A percentile compares a stretch with the other conserved stretches of the same genome.
Evolutionary conservation across 2,888 invertebrate species (phyloP).

Genomic region (Cephus nigrinus): DNA sequence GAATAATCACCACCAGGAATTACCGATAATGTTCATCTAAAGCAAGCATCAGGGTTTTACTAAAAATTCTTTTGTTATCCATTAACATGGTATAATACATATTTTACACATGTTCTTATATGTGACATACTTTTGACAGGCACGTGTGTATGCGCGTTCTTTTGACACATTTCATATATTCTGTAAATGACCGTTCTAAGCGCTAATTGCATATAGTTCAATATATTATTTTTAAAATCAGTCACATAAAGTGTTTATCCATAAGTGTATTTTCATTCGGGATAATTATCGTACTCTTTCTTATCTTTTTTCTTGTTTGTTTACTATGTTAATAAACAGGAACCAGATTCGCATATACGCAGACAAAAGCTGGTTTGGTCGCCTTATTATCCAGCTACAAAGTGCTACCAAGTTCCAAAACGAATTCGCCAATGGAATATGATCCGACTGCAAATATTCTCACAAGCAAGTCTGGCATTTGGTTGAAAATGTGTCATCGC

Average conservation of each 20-base stretch:
- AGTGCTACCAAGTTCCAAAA: conserved; percentile 37
- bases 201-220: too few species aligned
- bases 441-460: conserved; percentile 39
- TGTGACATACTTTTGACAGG: too few species aligned
- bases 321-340: conserved; percentile 37
- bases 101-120: too few species aligned
- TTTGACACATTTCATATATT: not conserved
- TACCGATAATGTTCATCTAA: not conserved
- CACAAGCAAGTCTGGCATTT: conserved; percentile 39
- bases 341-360: conserved; percentile 51
- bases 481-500: conserved; percentile 40
- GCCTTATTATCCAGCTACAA: conserved; percentile 47
- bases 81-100: too few species aligned
- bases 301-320: not conserved
- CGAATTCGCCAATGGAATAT: conserved; percentile 30
- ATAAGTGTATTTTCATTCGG: too few species aligned
- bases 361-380: conserved; percentile 53
- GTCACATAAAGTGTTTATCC: too few species aligned
- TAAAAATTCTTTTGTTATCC: too few species aligned
- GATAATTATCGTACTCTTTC: not conserved
- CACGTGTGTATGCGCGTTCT: too few species aligned
- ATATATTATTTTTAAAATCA: not conserved
- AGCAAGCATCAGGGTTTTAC: too few species aligned
- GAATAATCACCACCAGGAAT: not conserved
- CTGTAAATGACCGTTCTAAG: too few species aligned